Percentiles rank a stretch among this genome's conserved stretches.
These are phyloP conservation scores for Sturnus vulgaris DNA, from an alignment of 2,113 vertebrate species.

Conservation along the genomic window DNA sequence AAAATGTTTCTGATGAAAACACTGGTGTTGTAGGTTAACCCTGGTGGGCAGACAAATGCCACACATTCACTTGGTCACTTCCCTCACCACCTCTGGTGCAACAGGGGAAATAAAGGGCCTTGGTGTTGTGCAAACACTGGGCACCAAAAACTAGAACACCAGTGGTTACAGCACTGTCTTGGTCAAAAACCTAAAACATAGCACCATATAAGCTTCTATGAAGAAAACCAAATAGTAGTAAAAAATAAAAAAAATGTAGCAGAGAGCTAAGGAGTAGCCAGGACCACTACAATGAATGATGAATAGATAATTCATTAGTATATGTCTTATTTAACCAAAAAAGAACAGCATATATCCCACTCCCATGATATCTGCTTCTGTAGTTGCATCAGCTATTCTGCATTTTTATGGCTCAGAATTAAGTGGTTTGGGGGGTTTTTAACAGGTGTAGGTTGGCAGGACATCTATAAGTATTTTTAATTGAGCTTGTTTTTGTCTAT, in stretches of 20 bases:
- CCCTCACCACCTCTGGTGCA: fast-evolving
- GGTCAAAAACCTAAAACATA: background rate
- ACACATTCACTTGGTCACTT: background rate
- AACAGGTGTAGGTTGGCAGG: background rate
- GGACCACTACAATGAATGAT: background rate
- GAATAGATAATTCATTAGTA: background rate
- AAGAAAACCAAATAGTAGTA: background rate
- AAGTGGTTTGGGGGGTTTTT: background rate
- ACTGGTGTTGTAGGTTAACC: background rate
- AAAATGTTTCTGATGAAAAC: background rate
- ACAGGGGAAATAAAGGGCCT: background rate
- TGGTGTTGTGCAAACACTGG: background rate
- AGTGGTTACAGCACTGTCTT: background rate
- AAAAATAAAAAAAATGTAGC: background rate
- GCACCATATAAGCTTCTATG: background rate
- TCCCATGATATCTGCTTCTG: background rate
- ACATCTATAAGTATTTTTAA: background rate
- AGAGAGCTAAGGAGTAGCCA: background rate
- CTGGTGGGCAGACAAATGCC: fast-evolving
- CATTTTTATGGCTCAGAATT: background rate
- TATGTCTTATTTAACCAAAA: background rate
- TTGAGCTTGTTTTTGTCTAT: background rate
- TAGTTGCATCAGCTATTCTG: background rate
- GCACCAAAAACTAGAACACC: background rate
- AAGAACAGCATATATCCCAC: background rate